Evolutionary conservation across 2,113 vertebrate species (phyloP).

Genomic region (Oncorhynchus keta): DNA sequence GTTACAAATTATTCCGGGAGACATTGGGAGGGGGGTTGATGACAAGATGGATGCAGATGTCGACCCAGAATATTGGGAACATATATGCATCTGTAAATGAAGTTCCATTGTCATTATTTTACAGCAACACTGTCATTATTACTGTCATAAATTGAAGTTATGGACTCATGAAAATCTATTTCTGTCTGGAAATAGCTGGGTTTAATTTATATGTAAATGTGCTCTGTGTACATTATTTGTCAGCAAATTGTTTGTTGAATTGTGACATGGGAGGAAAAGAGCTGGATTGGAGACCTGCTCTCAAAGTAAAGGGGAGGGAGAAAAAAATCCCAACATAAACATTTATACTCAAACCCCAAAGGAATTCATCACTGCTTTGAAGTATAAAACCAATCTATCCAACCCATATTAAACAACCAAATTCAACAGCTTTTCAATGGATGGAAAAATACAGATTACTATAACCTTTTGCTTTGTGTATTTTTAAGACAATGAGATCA

Average conservation of each 20-base stretch:
- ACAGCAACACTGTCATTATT: conserved; percentile 57
- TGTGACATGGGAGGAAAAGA: conserved; percentile 48
- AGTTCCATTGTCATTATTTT: conserved; percentile 49
- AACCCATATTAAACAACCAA: conserved; percentile 27
- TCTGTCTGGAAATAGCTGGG: conserved; percentile 31
- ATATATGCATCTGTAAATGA: conserved; percentile 38
- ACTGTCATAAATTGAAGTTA: conserved; percentile 65
- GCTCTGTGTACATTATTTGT: conserved; percentile 61
- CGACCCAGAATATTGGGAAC: conserved; percentile 15
- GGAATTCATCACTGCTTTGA: conserved; percentile 29
- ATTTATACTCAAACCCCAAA: conserved; percentile 13
- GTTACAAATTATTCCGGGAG: conserved; percentile 1
- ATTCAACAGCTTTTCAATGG: conserved; percentile 14
- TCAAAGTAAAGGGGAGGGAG: neutral
- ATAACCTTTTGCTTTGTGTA: conserved; percentile 13
- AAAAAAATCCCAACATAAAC: conserved; percentile 20
- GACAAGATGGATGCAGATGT: conserved; percentile 29
- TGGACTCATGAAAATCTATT: conserved; percentile 53
- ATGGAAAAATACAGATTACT: conserved; percentile 16
- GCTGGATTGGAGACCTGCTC: neutral
- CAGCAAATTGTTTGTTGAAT: conserved; percentile 56
- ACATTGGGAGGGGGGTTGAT: neutral
- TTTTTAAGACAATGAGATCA: conserved; percentile 24
- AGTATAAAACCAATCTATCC: conserved; percentile 31
- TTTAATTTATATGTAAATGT: conserved; percentile 75